Base-by-base conservation (phyloP, 30 jellyfish, hydroid and myxozoan genomes). In the Cassiopea xamachana region DNA sequence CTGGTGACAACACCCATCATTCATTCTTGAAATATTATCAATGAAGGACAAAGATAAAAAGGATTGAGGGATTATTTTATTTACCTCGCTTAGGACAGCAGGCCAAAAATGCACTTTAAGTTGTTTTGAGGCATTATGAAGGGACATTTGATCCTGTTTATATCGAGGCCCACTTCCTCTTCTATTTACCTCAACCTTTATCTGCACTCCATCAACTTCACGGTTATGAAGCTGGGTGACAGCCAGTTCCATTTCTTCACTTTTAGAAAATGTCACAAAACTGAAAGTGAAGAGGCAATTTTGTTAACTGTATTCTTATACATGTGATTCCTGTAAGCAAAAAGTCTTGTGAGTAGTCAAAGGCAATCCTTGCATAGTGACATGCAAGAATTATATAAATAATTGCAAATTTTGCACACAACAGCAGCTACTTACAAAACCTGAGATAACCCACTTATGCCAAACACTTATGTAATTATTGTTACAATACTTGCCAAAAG, bases 131-230 rank as follows among this genome's bases (percentile, higher is more conserved):
- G 82, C 0, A 17, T 19, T 49, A 5, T 19, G 46, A 7, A 73
- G 44, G 58, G 49, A 44, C 68, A 44, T 46, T 47, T 82, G 82
- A 3, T 59, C 72, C 50, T 60, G 16, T 78, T 68, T 61, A 5
- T 64, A 73, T 15, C 51, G 68, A 2, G 86, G 15, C 18, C 48
- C 61, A 46, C 73, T 70, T 15, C 75, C 83, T 48, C 55, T 69
- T 59, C 77, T 90, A 82, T 84, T 92, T 62, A 61, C 48, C 50
- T 84, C 87, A 1, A 93, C 98, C 44, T 94, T 91, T 2, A 93
- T 82, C 60, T 84, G 71, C 27, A 87, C 61, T 7, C 98, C 98
- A 46, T 93, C 85, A 47, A 83, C 88, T 46, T 88, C 98, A 69
- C 62, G 84, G 70, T 89, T 87, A 80, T 88, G 78, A 59, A 88